These are phyloP conservation scores for Rhadinocentrus ornatus DNA, from an alignment of 2,797 vertebrate species.

Conservation along the genomic window DNA sequence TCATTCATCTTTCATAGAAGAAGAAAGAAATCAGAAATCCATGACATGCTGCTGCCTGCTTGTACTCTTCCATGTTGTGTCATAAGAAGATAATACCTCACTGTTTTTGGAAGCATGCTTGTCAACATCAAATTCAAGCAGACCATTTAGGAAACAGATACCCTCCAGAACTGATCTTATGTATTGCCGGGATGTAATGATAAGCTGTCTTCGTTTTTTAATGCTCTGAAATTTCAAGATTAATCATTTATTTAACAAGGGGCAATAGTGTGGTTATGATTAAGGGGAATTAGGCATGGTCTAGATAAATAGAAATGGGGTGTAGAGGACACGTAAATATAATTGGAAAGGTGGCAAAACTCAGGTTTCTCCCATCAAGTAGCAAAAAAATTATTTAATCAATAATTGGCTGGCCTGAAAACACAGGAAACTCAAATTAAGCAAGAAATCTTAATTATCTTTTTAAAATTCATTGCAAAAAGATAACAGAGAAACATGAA, in stretches of 20 bases:
- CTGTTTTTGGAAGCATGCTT: slow-evolving; percentile 57
- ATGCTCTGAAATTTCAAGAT: background rate
- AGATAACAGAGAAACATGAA: no score
- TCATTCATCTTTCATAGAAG: background rate
- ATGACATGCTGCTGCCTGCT: background rate
- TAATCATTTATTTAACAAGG: background rate
- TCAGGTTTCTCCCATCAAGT: background rate
- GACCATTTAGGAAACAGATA: background rate
- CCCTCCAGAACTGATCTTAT: background rate
- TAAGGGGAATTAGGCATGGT: background rate
- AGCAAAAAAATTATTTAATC: background rate
- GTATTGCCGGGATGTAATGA: background rate
- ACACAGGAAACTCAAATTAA: background rate
- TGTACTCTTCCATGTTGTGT: slow-evolving; percentile 17
- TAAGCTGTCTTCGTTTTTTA: background rate
- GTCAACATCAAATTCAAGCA: slow-evolving; percentile 4
- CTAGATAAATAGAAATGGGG: background rate
- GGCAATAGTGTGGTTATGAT: background rate
- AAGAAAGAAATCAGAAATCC: no score
- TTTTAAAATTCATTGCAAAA: no score
- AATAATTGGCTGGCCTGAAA: background rate
- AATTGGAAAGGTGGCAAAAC: background rate
- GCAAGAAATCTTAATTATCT: background rate
- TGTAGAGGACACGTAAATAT: background rate
- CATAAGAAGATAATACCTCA: slow-evolving; percentile 12